Evolutionary conservation across 2,113 vertebrate species (phyloP).

Genomic region (Petromus typicus): DNA sequence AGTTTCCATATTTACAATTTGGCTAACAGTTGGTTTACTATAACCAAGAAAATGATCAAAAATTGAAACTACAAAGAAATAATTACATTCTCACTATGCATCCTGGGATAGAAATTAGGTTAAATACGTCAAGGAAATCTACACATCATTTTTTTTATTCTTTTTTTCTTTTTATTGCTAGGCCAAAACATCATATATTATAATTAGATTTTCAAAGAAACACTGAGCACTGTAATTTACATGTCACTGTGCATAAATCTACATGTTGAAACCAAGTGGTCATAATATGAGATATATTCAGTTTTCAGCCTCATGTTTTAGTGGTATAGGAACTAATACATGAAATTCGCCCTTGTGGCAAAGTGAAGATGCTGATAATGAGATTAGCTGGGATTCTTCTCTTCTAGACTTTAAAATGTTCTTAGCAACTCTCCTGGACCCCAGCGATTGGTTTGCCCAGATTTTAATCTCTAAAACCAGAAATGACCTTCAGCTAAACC

Average conservation of each 20-base stretch:
- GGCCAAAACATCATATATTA: neutral
- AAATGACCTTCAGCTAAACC: constrained; percentile 63
- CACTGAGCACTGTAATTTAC: constrained; percentile 21
- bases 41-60: neutral
- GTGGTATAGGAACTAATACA: neutral
- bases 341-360: constrained; percentile 35
- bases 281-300: neutral
- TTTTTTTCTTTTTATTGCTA: constrained; percentile 23
- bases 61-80: constrained; percentile 37
- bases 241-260: constrained; percentile 53
- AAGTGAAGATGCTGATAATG: constrained; percentile 8
- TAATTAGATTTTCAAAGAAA: constrained; percentile 62
- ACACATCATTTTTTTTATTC: neutral
- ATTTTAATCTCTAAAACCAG: constrained; percentile 64
- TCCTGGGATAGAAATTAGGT: constrained; percentile 11
- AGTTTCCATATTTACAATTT: neutral
- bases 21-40: neutral
- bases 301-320: constrained; percentile 43
- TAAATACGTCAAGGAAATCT: neutral
- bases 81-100: neutral
- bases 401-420: neutral
- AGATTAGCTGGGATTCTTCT: constrained; percentile 34
- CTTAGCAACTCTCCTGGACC: neutral
- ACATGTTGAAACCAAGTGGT: constrained; percentile 11
- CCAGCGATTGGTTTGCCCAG: neutral